Evolutionary conservation across 2,113 vertebrate species (phyloP), one percentile per base, ranked within the genome.

Genomic region (Aegypius monachus): DNA sequence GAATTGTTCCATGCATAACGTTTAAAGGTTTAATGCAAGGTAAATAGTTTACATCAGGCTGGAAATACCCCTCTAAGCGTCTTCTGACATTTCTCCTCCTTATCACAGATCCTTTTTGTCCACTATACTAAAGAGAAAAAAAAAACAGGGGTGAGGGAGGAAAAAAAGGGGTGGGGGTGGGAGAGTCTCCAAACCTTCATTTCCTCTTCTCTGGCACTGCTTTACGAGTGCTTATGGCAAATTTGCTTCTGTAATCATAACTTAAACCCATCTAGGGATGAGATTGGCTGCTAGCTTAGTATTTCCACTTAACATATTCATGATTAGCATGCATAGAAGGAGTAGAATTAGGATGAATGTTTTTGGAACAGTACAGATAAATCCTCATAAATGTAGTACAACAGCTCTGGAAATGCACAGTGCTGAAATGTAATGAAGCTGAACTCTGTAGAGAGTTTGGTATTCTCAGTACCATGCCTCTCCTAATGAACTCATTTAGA

Each of bases 401-500:
- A 98, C 98, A 98, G 97, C 97, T 98, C 98, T 97, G 98, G 97
- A 98, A 98, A 98, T 91, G 97, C 98, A 98, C 97, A 97, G 97
- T 92, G 96, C 89, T 88, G 97, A 98, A 98, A 98, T 92, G 98
- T 98, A 98, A 98, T 98, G 98, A 98, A 98, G 98, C 98, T 97
- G 97, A 98, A 98, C 97, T 98, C 98, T 98, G 94, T 85, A 91
- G 97, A 98, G 98, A 98, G 96, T 98, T 98, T 97, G 98, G 95
- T 98, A 98, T 98, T 98, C 97, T 98, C 98, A 98, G 96, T 97
- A 98, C 98, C 97, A 95, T 98, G 96, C 98, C 97, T 98, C 96
- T 98, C 98, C 98, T 98, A 98, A 98, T 98, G 98, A 98, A 98
- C 98, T 98, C 98, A 98, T 98, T 98, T 98, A 98, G 98, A 98